These are phyloP conservation scores for Ancistrus triradiatus DNA, from an alignment of 2,113 vertebrate species.

Conservation along the genomic window DNA sequence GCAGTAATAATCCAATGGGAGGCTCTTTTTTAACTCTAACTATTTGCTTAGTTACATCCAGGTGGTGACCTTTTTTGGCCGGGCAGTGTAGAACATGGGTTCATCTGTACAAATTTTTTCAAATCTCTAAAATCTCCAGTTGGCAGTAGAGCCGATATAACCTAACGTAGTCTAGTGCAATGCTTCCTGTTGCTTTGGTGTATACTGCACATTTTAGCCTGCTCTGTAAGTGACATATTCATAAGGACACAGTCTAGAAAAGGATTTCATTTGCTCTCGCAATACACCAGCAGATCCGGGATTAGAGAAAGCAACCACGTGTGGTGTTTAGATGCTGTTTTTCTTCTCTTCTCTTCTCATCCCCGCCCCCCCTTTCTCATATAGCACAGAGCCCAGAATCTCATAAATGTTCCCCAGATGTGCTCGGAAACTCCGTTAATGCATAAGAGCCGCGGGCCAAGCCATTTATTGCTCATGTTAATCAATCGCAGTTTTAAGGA, in stretches of 20 bases:
- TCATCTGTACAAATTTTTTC: too few species aligned
- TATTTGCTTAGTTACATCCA: too few species aligned
- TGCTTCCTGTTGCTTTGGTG: too few species aligned
- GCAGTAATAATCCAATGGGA: too few species aligned
- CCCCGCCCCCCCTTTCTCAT: background rate
- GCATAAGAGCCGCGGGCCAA: conserved; percentile 13
- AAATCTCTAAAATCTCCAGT: too few species aligned
- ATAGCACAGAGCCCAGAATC: conserved; percentile 6
- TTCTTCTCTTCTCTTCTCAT: background rate
- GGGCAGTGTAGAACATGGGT: too few species aligned
- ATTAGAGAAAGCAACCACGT: conserved; percentile 30
- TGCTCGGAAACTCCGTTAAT: conserved; percentile 38
- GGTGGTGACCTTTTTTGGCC: too few species aligned
- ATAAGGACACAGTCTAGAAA: conserved; percentile 1
- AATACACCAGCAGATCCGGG: conserved; percentile 14
- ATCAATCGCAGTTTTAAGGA: conserved; percentile 36
- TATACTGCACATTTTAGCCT: too few species aligned
- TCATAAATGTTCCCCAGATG: conserved; percentile 46
- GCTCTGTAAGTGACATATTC: conserved; percentile 5
- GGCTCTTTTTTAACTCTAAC: too few species aligned
- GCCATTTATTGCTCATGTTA: conserved; percentile 40
- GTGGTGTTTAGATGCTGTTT: conserved; percentile 33
- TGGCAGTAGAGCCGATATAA: too few species aligned
- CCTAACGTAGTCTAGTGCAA: too few species aligned
- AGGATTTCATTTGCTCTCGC: conserved; percentile 26